Evolutionary conservation across 2,113 vertebrate genomes (phyloP).

Genomic region (Macquaria ambigua): DNA sequence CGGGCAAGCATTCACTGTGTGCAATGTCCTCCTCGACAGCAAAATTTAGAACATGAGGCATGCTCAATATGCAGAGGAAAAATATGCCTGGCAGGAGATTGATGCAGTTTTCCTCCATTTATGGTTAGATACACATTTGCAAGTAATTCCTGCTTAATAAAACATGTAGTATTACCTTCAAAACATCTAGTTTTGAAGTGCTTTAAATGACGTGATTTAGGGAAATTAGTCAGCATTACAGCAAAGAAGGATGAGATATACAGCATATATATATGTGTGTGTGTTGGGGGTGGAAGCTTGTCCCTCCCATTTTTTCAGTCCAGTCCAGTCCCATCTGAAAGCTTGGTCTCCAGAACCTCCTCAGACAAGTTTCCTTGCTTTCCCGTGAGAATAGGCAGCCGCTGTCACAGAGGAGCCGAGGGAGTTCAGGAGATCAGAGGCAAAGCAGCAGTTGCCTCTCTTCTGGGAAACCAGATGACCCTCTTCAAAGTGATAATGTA

Average conservation of each 20-base stretch:
- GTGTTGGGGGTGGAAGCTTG: slow-evolving; percentile 29
- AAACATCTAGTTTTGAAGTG: background rate
- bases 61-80: slow-evolving; percentile 65
- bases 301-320: slow-evolving; percentile 51
- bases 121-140: slow-evolving; percentile 28
- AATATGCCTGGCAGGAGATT: slow-evolving; percentile 55
- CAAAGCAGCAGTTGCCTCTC: slow-evolving; percentile 69
- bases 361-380: slow-evolving; percentile 64
- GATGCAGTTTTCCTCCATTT: slow-evolving; percentile 45
- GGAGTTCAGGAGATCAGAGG: slow-evolving; percentile 77
- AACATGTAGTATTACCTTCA: background rate
- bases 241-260: background rate
- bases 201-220: slow-evolving; percentile 18
- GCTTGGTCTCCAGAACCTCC: slow-evolving; percentile 59
- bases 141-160: slow-evolving; percentile 16
- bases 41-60: slow-evolving; percentile 69
- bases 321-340: slow-evolving; percentile 47
- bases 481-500: slow-evolving; percentile 79
- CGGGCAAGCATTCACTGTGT: slow-evolving; percentile 69
- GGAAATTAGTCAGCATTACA: slow-evolving; percentile 10
- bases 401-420: slow-evolving; percentile 69
- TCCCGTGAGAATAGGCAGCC: slow-evolving; percentile 77
- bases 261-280: background rate
- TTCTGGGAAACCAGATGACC: slow-evolving; percentile 76
- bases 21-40: slow-evolving; percentile 72